phyloP scores from a whole-genome alignment of 2,797 vertebrate species.

The Astyanax mexicanus region DNA sequence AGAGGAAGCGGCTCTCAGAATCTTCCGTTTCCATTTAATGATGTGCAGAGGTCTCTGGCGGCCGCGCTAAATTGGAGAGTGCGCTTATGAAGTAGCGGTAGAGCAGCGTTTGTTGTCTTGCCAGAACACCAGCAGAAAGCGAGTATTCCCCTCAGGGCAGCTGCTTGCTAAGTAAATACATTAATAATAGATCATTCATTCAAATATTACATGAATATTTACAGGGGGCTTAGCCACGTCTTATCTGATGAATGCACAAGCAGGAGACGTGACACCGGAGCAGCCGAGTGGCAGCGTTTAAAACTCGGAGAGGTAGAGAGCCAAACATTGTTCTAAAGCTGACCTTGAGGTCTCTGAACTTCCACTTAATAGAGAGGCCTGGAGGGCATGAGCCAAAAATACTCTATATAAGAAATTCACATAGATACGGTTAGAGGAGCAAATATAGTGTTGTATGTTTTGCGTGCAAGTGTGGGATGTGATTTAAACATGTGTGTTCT shows the following conservation, averaged over 20 bases:
- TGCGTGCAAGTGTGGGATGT: too few species aligned
- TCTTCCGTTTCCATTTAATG: slow-evolving; percentile 32
- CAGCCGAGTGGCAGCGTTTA: background rate
- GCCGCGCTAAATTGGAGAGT: slow-evolving; percentile 28
- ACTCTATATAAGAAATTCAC: background rate
- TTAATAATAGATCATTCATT: slow-evolving; percentile 45
- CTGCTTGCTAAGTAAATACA: slow-evolving; percentile 46
- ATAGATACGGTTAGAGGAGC: background rate
- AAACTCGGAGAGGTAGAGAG: background rate
- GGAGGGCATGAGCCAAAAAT: background rate
- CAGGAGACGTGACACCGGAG: slow-evolving; percentile 12
- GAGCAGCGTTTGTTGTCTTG: slow-evolving; percentile 35
- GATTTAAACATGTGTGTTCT: too few species aligned
- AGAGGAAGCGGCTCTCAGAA: slow-evolving; percentile 13
- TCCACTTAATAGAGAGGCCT: background rate
- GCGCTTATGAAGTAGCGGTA: slow-evolving; percentile 39
- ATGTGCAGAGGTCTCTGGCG: slow-evolving; percentile 34
- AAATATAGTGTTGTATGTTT: background rate
- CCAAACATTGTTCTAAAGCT: background rate
- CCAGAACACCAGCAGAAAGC: slow-evolving; percentile 38
- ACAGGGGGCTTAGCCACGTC: slow-evolving; percentile 33
- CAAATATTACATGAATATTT: slow-evolving; percentile 53
- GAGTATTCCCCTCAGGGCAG: slow-evolving; percentile 33
- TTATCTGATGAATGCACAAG: slow-evolving; percentile 31
- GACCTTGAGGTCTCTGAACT: slow-evolving; percentile 4